Conservation (phyloP, 2,797 vertebrate species). For the Manis javanica region DNA sequence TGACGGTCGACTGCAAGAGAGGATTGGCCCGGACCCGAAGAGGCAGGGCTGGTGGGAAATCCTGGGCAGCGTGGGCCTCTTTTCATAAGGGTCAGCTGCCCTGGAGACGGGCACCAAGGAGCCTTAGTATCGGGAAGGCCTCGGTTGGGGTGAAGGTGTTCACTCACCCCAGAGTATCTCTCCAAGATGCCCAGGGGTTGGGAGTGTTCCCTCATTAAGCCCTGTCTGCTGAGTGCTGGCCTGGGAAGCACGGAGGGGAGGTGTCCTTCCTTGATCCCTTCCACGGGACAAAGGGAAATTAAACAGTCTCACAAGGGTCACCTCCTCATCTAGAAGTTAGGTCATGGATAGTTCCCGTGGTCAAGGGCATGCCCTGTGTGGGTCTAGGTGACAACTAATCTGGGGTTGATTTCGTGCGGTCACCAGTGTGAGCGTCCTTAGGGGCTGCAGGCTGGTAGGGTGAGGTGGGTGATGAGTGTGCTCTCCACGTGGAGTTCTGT, state of each 20-base stretch:
- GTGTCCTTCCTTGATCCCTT: neutral
- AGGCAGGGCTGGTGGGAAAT: neutral
- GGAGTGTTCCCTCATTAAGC: neutral
- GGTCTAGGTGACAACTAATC: neutral
- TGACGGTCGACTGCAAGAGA: neutral
- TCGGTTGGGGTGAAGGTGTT: neutral
- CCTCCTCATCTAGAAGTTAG: neutral
- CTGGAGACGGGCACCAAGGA: neutral
- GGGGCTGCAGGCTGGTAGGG: neutral
- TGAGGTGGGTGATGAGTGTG: no score
- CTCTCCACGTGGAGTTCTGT: accelerated
- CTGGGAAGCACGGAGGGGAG: neutral
- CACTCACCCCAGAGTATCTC: neutral
- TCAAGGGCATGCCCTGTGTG: neutral
- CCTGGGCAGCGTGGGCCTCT: neutral
- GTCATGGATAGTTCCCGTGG: neutral
- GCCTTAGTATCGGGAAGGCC: neutral
- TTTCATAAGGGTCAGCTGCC: neutral
- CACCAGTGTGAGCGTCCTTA: neutral
- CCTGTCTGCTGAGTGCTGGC: neutral
- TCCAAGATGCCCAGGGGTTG: no score
- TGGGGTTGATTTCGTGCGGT: neutral
- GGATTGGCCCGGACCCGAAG: neutral
- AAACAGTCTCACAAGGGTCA: neutral
- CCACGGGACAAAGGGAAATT: neutral